phyloP scores from a whole-genome alignment of 2,888 invertebrate genomes.

The Druceiella hillmani region DNA sequence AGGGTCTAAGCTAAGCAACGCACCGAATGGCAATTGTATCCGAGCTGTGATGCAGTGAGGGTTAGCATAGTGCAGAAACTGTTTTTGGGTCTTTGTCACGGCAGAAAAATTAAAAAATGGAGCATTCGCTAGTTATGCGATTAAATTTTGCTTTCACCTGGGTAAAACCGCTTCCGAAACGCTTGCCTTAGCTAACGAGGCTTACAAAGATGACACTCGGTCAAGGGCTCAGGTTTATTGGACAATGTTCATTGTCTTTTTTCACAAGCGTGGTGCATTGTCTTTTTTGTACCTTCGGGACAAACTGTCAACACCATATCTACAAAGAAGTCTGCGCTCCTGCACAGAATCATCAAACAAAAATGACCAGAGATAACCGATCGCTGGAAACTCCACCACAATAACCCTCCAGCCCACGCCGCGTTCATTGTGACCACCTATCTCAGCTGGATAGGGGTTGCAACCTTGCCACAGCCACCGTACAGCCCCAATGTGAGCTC shows the following conservation, averaged over 20 bases:
- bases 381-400: neutral
- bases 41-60: neutral
- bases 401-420: neutral
- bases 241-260: too few relatives aligned
- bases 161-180: neutral
- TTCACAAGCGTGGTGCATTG: too few relatives aligned
- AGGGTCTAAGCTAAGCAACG: too few relatives aligned
- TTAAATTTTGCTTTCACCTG: constrained; percentile 1
- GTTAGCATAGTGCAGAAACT: neutral
- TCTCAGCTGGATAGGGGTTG: neutral
- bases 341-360: neutral
- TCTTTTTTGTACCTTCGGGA: too few relatives aligned
- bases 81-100: neutral
- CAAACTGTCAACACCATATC: too few relatives aligned
- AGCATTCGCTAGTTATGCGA: neutral
- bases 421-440: neutral
- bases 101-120: neutral
- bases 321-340: too few relatives aligned
- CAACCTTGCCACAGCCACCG: constrained; percentile 1
- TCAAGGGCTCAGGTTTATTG: too few relatives aligned
- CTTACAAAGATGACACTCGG: too few relatives aligned
- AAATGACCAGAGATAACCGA: neutral
- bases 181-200: too few relatives aligned
- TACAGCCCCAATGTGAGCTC: neutral
- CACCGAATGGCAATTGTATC: too few relatives aligned